Base-by-base conservation (phyloP, 2,113 vertebrate genomes). In the Xerus inauris region DNA sequence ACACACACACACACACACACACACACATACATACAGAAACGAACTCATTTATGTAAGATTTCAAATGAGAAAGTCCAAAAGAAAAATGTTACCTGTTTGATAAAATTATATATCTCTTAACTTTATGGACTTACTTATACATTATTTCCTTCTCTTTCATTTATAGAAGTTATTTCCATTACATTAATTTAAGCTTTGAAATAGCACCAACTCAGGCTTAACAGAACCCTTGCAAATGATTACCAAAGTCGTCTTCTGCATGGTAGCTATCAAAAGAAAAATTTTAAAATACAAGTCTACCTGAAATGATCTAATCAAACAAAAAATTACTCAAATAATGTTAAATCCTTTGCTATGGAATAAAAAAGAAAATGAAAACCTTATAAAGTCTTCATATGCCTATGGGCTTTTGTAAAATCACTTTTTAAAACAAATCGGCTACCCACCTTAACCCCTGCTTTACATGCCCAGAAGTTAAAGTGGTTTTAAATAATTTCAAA, bases 191-290 rank as follows among this genome's bases (percentile, higher is more conserved):
- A 59, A 42, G 30, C 30, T 89, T 94, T 72, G 38, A 87, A 80
- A 84, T 47, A 54, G 40, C 59, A n/a, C 24, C 8, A 62, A 19
- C 24, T 24, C 26, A 92, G 38, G 28, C 11, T 92, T 93, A 82
- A 64, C 47, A 75, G 22, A 69, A 69, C 32, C 38, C 38, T 81
- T 57, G 35, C 5, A 71, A 45, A 45, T 26, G 45, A 57, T 35
- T 38, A 77, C 28, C 22, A 13, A 84, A 51, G n/a, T 22, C n/a
- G n/a, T 22, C n/a, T 86, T 93, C 51, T 71, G 14, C 19, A 32
- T 22, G 62, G 24, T 40, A 24, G 20, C 26, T 28, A 47, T 69
- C 51, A 85, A 80, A 95, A 95, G 45, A 91, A 95, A 95, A 92
- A 72, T 87, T 45, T 30, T 83, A 73, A 7, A 69, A 40, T 85